Evolutionary conservation across 2,797 vertebrate genomes (phyloP), one percentile per base, ranked within the genome.

Genomic region (Chromobotia macracanthus): DNA sequence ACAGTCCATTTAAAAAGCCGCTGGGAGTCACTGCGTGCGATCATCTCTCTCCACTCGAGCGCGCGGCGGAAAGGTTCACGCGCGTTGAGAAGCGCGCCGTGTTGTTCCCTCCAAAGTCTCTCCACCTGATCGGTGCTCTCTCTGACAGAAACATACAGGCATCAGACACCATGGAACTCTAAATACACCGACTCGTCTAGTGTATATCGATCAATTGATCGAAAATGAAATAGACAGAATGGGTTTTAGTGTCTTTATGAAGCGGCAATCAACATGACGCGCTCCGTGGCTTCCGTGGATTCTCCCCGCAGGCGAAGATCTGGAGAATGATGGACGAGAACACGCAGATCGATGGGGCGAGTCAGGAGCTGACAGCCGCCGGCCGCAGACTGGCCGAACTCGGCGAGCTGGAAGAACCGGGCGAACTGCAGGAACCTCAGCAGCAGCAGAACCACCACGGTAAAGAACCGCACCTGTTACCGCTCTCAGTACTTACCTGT

Each of bases 291-390:
- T 92, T 95, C 90, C 94, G 89, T 91, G 94, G 92, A 92, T 94
- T 88, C 90, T 92, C 88, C 92, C 92, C 91, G 90, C 95, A 96
- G 95, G 94, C 94, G 91, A 95, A 94, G 90, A 96, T 95, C 92
- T 94, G 94, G 90, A 93, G 92, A 92, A 95, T 96, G 95, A 98
- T 97, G 96, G 96, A 97, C 82, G 96, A 97, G 92, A 97, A 96
- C 91, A 95, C 96, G 90, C 93, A 95, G 90, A 95, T 97, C 87
- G 97, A 98, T 90, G 96, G 95, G 89, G 95, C 96, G 92, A 95
- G 95, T 83, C 96, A 95, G 90, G 96, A 97, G 90, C 95, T 96
- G 89, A 93, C 92, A 4, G 94, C 95, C 91, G 96, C 95, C 90
- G 95, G 94, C 93, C 92, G 94, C 85, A 92, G 96, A 77, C 94